Base-by-base conservation (phyloP, 2,113 vertebrate genomes). In the Casuarius casuarius region DNA sequence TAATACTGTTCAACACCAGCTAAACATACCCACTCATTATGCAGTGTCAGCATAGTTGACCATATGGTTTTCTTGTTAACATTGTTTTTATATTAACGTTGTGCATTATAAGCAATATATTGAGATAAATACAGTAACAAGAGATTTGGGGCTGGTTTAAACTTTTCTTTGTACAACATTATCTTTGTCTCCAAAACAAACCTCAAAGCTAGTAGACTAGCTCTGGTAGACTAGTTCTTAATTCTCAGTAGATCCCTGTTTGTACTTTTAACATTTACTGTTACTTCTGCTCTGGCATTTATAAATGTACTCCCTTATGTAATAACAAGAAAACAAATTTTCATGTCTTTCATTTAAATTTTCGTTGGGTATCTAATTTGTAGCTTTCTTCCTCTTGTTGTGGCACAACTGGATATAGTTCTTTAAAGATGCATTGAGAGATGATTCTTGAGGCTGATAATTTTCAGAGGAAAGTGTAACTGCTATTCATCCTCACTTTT, bases 51-150 rank as follows among this genome's bases (percentile, higher is more conserved):
- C 75, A 18, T 73, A 7, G 54, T 83, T 71, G 89, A 80, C 63
- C 67, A 51, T 90, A 80, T 46, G 67, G 87, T 94, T 96, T 83
- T 92, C 78, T 76, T 89, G 58, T 96, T 96, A 89, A 59, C 59
- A 2, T 62, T 61, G 15, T 17, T 6, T 89, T 87, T 71, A 42
- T 95, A 59, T 82, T 92, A 49, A 15, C n/a, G 71, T 59, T 1
- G 1, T 94, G 44, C 46, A 10, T 59, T 38, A 20, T 95, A 94
- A 97, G 87, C 91, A 91, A 79, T 46, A 11, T 63, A 63, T 28
- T 81, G 38, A 80, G 59, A 82, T 76, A 79, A 90, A 48, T 76
- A 9, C n/a, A 44, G 52, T 23, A 82, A 42, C 48, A 17, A 56
- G 52, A 73, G 54, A 14, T 42, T 26, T 67, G 12, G 17, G 33